These are phyloP conservation scores for Progne subis DNA, from an alignment of 2,113 vertebrate species.

Conservation along the genomic window DNA sequence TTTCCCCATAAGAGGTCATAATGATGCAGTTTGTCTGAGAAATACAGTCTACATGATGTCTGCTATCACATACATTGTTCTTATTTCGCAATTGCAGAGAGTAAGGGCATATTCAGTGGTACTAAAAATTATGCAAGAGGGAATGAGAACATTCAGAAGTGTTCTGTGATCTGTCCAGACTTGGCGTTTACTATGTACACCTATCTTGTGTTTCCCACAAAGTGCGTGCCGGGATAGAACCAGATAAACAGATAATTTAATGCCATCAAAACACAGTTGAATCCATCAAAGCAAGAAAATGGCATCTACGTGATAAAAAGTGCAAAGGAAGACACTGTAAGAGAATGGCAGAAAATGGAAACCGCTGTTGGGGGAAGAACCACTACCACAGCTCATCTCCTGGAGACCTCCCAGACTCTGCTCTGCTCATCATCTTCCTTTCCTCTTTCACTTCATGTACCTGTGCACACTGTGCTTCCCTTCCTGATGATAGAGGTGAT, in stretches of 20 bases:
- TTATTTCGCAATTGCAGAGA: not conserved
- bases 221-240: not conserved
- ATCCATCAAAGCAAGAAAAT: not conserved
- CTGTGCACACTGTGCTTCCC: not conserved
- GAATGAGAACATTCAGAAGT: not conserved
- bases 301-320: not conserved
- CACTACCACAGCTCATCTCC: not conserved
- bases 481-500: not conserved
- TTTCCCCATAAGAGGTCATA: not conserved
- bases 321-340: not conserved
- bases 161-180: not conserved
- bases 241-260: not conserved
- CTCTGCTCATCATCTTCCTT: not conserved
- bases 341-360: not conserved
- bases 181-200: not conserved
- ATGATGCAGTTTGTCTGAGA: not conserved
- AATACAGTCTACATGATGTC: not conserved
- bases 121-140: not conserved
- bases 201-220: not conserved
- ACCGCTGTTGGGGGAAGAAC: fast-evolving
- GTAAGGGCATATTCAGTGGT: not conserved
- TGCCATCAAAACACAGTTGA: not conserved
- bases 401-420: not conserved
- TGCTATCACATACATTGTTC: not conserved
- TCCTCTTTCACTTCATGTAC: not conserved